These are phyloP conservation scores for Aramus guarauna DNA, from an alignment of 2,113 vertebrate genomes.

Conservation along the genomic window DNA sequence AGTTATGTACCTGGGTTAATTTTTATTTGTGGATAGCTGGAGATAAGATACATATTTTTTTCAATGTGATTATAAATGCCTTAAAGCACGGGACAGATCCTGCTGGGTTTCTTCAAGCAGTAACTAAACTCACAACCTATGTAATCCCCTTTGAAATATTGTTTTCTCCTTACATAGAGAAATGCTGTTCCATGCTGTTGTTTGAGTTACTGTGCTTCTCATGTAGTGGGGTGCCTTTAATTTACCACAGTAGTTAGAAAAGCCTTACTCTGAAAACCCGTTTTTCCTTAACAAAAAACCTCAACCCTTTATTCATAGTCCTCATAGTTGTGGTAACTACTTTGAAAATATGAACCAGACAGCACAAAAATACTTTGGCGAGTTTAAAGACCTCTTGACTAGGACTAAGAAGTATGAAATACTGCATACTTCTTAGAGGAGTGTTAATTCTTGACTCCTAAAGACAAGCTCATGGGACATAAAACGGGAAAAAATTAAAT, in stretches of 20 bases:
- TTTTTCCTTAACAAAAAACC: background rate
- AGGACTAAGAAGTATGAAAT: background rate
- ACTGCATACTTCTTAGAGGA: background rate
- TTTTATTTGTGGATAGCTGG: background rate
- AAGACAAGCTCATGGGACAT: background rate
- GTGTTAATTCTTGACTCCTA: background rate
- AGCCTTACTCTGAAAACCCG: background rate
- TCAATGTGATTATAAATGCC: background rate
- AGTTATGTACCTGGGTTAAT: background rate
- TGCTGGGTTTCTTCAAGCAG: background rate
- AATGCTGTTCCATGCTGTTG: background rate
- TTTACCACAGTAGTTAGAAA: background rate
- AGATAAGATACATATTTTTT: background rate
- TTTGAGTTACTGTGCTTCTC: background rate
- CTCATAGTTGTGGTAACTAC: background rate
- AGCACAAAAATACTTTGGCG: background rate
- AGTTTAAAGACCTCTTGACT: background rate
- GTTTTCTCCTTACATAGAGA: background rate
- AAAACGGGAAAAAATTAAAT: background rate
- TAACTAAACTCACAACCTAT: background rate
- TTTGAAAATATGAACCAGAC: background rate
- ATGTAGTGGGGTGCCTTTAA: background rate
- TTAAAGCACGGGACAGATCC: background rate
- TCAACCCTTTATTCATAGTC: background rate
- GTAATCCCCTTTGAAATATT: background rate